Evolutionary conservation across 1,140 invertebrate genomes (phyloP).

Genomic region (Drosophila lacteicornis): DNA sequence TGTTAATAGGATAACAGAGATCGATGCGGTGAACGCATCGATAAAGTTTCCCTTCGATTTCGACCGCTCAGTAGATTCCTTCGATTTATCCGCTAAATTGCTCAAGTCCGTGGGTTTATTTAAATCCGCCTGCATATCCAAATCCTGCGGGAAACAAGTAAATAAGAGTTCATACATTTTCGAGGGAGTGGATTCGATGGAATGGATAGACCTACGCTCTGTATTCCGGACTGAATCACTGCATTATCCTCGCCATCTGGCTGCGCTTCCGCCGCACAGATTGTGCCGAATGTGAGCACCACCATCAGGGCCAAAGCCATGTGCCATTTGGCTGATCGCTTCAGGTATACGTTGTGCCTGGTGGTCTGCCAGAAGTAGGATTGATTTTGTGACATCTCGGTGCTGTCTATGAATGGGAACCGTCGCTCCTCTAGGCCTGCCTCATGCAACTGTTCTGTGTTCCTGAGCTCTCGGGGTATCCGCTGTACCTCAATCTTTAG

Average conservation of each 20-base stretch:
- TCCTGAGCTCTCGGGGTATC: not conserved
- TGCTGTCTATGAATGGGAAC: conserved; percentile 36
- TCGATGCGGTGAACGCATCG: conserved; percentile 96
- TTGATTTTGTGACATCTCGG: conserved; percentile 83
- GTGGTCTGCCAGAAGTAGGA: conserved; percentile 84
- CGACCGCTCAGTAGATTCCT: conserved; percentile 32
- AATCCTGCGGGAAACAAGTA: conserved; percentile 26
- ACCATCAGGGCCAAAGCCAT: conserved; percentile 79
- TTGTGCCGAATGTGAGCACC: conserved; percentile 79
- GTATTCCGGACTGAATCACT: conserved; percentile 47
- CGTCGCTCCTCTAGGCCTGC: conserved; percentile 20
- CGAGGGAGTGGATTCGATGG: fast-evolving
- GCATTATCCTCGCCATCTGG: conserved; percentile 65
- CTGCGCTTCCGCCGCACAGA: conserved; percentile 74
- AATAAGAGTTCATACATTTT: not conserved
- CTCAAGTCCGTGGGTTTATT: conserved; percentile 42
- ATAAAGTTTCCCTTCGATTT: conserved; percentile 90
- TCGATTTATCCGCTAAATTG: conserved; percentile 34
- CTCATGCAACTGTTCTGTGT: conserved; percentile 34
- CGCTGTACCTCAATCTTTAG: conserved; percentile 18
- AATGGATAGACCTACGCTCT: conserved; percentile 43
- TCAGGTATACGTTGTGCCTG: conserved; percentile 83
- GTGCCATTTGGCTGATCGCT: conserved; percentile 79
- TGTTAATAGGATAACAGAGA: conserved; percentile 98
- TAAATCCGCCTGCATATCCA: conserved; percentile 41